A percentile compares a stretch with the other conserved stretches of the same genome.
Conservation (phyloP, 53 echinoderm and acorn worm species). For the Patiria pectinifera region DNA sequence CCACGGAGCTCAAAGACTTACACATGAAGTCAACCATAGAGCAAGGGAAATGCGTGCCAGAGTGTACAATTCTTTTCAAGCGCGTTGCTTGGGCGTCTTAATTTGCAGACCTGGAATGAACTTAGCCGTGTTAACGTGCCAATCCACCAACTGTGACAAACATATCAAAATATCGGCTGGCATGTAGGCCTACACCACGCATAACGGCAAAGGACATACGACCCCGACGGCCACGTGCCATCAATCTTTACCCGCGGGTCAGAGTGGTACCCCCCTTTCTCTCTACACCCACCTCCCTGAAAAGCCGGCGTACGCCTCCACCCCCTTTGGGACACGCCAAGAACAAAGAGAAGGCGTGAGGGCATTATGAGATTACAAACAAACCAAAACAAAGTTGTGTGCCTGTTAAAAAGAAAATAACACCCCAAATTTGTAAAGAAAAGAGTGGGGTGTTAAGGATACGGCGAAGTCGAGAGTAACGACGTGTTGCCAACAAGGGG, state of each 20-base stretch:
- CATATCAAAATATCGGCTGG: not conserved
- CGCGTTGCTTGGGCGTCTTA: not conserved
- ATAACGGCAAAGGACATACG: conserved; percentile 39
- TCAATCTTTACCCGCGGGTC: conserved; percentile 28
- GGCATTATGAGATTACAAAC: conserved; percentile 53
- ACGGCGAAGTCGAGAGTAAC: conserved; percentile 14
- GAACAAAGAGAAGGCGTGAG: conserved; percentile 41
- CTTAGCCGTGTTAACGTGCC: conserved; percentile 18
- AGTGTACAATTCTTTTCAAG: too few relatives aligned
- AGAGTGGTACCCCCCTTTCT: conserved; percentile 28
- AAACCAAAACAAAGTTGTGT: conserved; percentile 53
- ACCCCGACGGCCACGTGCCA: conserved; percentile 51
- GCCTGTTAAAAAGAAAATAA: not conserved
- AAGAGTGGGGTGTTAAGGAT: conserved; percentile 5
- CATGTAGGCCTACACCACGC: conserved; percentile 9
- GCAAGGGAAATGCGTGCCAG: too few relatives aligned
- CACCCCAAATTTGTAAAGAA: not conserved
- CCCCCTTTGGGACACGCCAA: conserved; percentile 37
- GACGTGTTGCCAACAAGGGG: conserved; percentile 41
- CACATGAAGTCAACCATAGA: too few relatives aligned
- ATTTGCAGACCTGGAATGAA: not conserved
- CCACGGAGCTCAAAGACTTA: too few relatives aligned
- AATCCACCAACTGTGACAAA: conserved; percentile 42
- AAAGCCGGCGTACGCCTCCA: not conserved
- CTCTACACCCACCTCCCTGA: not conserved